Base-by-base conservation (phyloP, 2,888 invertebrate species). In the Drosophila falleni region DNA sequence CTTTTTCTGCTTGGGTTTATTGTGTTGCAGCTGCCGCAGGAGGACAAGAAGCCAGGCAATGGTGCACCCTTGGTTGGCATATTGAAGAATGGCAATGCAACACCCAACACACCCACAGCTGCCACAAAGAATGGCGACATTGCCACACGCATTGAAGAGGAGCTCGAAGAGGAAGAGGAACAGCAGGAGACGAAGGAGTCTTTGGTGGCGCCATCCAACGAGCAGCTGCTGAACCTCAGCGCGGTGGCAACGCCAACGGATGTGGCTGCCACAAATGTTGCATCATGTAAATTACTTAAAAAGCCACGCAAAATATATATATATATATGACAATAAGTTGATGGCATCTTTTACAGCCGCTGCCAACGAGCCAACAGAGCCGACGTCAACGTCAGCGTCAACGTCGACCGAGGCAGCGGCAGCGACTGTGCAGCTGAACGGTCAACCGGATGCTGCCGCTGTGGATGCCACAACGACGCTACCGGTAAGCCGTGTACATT, bases 401-500 rank as follows among this genome's bases (percentile, higher is more conserved):
- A 2, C 59, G 39, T 0, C 64, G 16, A 23, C 41, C 11, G 11
- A 58, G 15, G 29, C 49, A 41, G 11, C 63, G 15, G 29, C 49
- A 47, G 11, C 63, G 5, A 16, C 31, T 49, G 44, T 46, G 15
- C 23, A 58, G 61, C 49, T 51, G 23, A 76, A 76, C 62, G 76
- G 75, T 13, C 80, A 76, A 26, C 63, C 56, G 64, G 78, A 72
- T 58, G 60, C 51, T 3, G 11, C 51, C 3, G 11, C 15, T 15
- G 33, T 50, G 31, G 74, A 73, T 49, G 29, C 71, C 47, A 59
- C 71, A 67, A 29, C 56, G 29, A 42, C 71, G 63, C 65, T 81
- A 80, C 89, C 92, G 91, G 94, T 94, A 94, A 94, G 94, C 93
- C 70, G 63, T 37, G 56, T 63, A 64, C 74, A 74, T 71, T 76